Evolutionary conservation across 2,888 invertebrate species (phyloP).

Genomic region (Leptodirus hochenwartii): DNA sequence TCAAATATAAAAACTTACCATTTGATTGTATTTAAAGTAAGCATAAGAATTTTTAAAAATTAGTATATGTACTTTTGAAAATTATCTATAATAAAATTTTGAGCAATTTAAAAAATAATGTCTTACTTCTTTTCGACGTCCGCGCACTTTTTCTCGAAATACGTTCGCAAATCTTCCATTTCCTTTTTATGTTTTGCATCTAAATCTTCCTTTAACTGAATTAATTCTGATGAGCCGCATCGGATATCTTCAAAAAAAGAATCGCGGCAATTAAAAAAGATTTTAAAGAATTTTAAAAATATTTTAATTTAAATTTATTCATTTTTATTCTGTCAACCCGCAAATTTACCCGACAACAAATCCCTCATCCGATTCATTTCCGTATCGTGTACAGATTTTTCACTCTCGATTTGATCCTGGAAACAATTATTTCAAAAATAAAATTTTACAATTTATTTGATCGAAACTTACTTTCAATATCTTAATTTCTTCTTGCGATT

Average conservation of each 20-base stretch:
- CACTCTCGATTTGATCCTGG: conserved; percentile 32
- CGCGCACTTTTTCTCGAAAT: conserved; percentile 63
- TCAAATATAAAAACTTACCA: conserved; percentile 9
- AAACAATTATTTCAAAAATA: conserved; percentile 18
- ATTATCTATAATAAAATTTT: too few species aligned
- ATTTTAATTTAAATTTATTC: too few species aligned
- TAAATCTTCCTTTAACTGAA: conserved; percentile 37
- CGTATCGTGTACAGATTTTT: conserved; percentile 33
- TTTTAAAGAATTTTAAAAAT: too few species aligned
- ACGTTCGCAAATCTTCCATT: conserved; percentile 60
- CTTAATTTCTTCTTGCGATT: conserved; percentile 16
- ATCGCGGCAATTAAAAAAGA: too few species aligned
- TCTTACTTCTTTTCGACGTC: conserved; percentile 61
- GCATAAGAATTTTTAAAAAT: too few species aligned
- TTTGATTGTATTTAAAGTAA: too few species aligned
- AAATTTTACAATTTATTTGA: too few species aligned
- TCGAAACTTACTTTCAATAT: conserved; percentile 18
- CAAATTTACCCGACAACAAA: too few species aligned
- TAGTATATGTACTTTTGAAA: conserved; percentile 10
- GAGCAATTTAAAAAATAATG: too few species aligned
- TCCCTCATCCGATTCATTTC: conserved; percentile 37
- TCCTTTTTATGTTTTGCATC: conserved; percentile 50
- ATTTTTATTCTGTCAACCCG: too few species aligned
- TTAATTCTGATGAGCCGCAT: conserved; percentile 36
- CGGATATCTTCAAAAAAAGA: conserved; percentile 38